These are phyloP conservation scores for Aphaenogaster rudis DNA, from an alignment of 1,140 invertebrate genomes.

Conservation along the genomic window DNA sequence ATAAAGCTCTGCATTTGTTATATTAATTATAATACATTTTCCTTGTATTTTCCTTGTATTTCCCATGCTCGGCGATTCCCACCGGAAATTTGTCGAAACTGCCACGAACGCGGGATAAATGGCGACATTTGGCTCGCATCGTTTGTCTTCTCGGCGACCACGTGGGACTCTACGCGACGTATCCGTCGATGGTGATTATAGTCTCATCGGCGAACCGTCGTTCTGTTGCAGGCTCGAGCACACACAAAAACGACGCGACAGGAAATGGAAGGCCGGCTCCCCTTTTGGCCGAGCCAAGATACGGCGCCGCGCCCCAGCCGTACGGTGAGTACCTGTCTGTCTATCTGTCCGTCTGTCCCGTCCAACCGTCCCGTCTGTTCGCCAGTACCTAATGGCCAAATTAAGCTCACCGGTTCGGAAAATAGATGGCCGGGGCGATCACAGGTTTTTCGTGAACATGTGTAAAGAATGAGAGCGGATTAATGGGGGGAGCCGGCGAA, in stretches of 20 bases:
- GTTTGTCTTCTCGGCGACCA: constrained; percentile 22
- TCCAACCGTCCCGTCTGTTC: constrained; percentile 3
- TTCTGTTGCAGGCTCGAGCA: constrained; percentile 85
- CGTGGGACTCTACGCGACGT: background rate
- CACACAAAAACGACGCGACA: constrained; percentile 86
- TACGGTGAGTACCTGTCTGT: constrained; percentile 90
- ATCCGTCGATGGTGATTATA: constrained; percentile 42
- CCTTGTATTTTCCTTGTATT: background rate
- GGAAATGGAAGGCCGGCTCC: constrained; percentile 91
- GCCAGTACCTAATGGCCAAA: constrained; percentile 59
- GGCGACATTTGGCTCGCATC: constrained; percentile 33
- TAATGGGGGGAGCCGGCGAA: constrained; percentile 19
- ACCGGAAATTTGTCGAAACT: constrained; percentile 37
- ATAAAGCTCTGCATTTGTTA: background rate
- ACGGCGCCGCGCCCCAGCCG: constrained; percentile 93
- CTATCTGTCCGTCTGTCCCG: background rate
- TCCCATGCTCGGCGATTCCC: constrained; percentile 1
- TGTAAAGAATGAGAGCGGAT: constrained; percentile 48
- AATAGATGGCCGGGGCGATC: constrained; percentile 37
- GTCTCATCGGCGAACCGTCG: constrained; percentile 63
- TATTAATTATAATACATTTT: background rate
- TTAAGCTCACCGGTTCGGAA: constrained; percentile 65
- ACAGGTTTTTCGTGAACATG: constrained; percentile 36
- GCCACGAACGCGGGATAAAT: constrained; percentile 28
- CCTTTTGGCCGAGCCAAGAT: constrained; percentile 94